Evolutionary conservation across 2,797 vertebrate genomes (phyloP), one percentile per base, ranked within the genome.

Genomic region (Arctocebus calabarensis): DNA sequence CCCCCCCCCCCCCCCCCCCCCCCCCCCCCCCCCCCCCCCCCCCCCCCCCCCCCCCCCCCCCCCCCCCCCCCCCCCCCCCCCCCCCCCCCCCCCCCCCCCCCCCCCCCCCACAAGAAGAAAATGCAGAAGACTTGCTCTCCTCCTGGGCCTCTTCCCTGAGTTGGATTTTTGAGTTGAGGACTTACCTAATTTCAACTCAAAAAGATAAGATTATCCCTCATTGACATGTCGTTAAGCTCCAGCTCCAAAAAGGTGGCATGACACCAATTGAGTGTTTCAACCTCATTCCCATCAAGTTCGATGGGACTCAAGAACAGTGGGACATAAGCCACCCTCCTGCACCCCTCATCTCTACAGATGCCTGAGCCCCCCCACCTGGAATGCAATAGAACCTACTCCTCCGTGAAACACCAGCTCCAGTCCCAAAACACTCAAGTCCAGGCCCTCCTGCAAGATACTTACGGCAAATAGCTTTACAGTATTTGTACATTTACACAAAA

Each of bases 401-500:
- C 0, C 2, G n/a, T 22, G 17, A 48, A 22, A 23, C 73, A 3
- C 48, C 73, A 34, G 83, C 93, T 52, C 23, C 62, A 40, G 57
- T 32, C 64, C 55, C 40, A 27, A 0, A 95, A 52, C 68, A 27
- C 81, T 86, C 75, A 84, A 55, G 43, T 40, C 37, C 66, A 91
- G 68, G 22, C 32, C 79, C 43, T 92, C 97, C 97, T 95, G 93
- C 81, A 82, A 94, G 96, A 96, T 96, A 97, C 98, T 98, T 92
- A 96, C 7, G 83, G 98, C 97, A 98, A 98, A 97, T 97, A 98
- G 98, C 90, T 97, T 97, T 98, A 98, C 98, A 75, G 97, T 97
- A 95, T 98, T 97, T 94, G 97, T 98, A 98, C 98, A 97, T 96
- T 97, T 98, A 98, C 98, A 98, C 98, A 98, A 98, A 98, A 98